A percentile compares a stretch with the other conserved stretches of the same genome.
Conservation (phyloP, 2,113 vertebrate species). For the Oryzias celebensis region DNA sequence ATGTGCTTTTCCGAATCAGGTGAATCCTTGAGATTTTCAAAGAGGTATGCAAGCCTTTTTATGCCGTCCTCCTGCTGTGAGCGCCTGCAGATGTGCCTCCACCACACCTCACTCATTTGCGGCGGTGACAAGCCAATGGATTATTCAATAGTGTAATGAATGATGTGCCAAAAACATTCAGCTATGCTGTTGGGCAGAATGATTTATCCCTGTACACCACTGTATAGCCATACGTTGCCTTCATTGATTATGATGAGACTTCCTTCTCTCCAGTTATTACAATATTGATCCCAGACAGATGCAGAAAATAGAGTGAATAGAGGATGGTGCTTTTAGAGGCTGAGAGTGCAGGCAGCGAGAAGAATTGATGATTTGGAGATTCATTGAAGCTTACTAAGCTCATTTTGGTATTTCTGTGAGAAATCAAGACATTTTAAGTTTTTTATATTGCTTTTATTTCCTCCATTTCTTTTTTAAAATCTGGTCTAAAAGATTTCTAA, state of each 20-base stretch:
- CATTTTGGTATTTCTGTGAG: slow-evolving; percentile 1
- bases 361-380: slow-evolving; percentile 24
- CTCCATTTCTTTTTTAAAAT: slow-evolving; percentile 7
- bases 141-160: slow-evolving; percentile 76
- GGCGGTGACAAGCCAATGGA: slow-evolving; percentile 60
- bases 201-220: slow-evolving; percentile 70
- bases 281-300: slow-evolving; percentile 71
- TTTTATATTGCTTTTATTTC: slow-evolving; percentile 2
- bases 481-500: slow-evolving; percentile 4
- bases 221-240: slow-evolving; percentile 52
- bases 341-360: slow-evolving; percentile 13
- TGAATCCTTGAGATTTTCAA: slow-evolving; percentile 35
- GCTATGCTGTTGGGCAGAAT: slow-evolving; percentile 59
- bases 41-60: slow-evolving; percentile 22
- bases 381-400: slow-evolving; percentile 15
- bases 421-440: slow-evolving; percentile 23
- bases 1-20: slow-evolving; percentile 27
- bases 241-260: slow-evolving; percentile 75
- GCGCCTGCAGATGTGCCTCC: slow-evolving; percentile 33
- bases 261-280: slow-evolving; percentile 71
- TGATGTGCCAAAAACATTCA: slow-evolving; percentile 70
- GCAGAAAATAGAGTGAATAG: slow-evolving; percentile 31
- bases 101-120: slow-evolving; percentile 36
- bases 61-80: slow-evolving; percentile 26
- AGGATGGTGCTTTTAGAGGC: slow-evolving; percentile 31